Percentiles rank a stretch among this genome's conserved stretches.
phyloP scores from a whole-genome alignment of 2,888 invertebrate species.

The Chrysodeixis includens region DNA sequence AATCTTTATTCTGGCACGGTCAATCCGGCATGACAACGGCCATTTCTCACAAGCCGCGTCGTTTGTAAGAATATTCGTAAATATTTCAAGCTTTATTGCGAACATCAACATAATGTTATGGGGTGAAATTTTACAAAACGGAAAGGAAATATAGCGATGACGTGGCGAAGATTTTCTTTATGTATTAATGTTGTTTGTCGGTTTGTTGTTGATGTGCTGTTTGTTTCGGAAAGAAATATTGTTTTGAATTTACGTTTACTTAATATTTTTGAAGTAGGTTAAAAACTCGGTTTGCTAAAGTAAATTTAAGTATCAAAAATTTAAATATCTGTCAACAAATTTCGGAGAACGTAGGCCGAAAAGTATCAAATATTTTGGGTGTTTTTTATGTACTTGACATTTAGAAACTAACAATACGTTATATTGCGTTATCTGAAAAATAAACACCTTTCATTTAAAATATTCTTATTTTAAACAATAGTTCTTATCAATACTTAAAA shows the following conservation, averaged over 20 bases:
- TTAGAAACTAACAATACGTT: no score
- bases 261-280: slow-evolving; percentile 9
- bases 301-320: no score
- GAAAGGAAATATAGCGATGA: slow-evolving; percentile 84
- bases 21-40: slow-evolving; percentile 80
- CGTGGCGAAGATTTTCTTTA: slow-evolving; percentile 76
- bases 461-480: not conserved
- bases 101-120: slow-evolving; percentile 89
- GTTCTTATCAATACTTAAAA: not conserved
- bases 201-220: slow-evolving; percentile 44
- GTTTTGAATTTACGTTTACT: no score
- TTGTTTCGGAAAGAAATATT: slow-evolving; percentile 1
- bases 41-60: slow-evolving; percentile 83
- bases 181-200: slow-evolving; percentile 76
- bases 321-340: no score
- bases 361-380: no score
- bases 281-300: no score
- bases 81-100: slow-evolving; percentile 88
- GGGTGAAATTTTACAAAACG: slow-evolving; percentile 87
- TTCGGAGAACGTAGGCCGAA: no score
- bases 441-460: not conserved
- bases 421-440: no score
- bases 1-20: slow-evolving; percentile 83
- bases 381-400: no score
- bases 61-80: slow-evolving; percentile 88